A percentile compares a stretch with the other conserved stretches of the same genome.
phyloP scores from a whole-genome alignment of 2,888 invertebrate genomes.

The Shargacucullia verbasci region DNA sequence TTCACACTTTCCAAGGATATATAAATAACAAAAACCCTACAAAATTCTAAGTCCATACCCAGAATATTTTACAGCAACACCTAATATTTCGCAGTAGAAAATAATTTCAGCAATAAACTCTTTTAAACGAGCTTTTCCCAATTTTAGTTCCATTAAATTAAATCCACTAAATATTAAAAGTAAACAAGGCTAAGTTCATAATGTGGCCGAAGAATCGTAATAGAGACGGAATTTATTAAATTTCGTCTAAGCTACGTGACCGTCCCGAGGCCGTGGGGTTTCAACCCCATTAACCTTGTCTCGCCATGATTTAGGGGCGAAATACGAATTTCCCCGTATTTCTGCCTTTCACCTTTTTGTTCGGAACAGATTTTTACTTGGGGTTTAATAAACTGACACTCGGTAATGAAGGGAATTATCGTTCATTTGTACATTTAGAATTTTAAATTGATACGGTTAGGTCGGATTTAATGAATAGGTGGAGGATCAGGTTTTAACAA shows the following conservation, averaged over 20 bases:
- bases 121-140: conserved; percentile 14
- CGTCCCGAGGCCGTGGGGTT: conserved; percentile 78
- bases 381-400: conserved; percentile 77
- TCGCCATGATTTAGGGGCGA: conserved; percentile 83
- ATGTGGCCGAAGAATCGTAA: conserved; percentile 70
- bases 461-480: conserved; percentile 12
- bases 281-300: conserved; percentile 87
- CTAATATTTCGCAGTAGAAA: conserved; percentile 28
- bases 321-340: conserved; percentile 81
- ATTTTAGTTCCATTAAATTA: conserved; percentile 56
- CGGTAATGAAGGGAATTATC: conserved; percentile 76
- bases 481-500: neutral
- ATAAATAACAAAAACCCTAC: conserved; percentile 38
- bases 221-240: conserved; percentile 83
- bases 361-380: conserved; percentile 78
- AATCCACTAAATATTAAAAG: conserved; percentile 57
- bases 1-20: conserved; percentile 13
- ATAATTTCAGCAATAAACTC: conserved; percentile 18
- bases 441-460: conserved; percentile 36
- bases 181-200: conserved; percentile 59
- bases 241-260: conserved; percentile 83
- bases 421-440: conserved; percentile 52
- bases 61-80: conserved; percentile 30
- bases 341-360: conserved; percentile 74
- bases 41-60: conserved; percentile 1